Conservation (phyloP, 2,113 vertebrate species). For the Glareola pratincola region DNA sequence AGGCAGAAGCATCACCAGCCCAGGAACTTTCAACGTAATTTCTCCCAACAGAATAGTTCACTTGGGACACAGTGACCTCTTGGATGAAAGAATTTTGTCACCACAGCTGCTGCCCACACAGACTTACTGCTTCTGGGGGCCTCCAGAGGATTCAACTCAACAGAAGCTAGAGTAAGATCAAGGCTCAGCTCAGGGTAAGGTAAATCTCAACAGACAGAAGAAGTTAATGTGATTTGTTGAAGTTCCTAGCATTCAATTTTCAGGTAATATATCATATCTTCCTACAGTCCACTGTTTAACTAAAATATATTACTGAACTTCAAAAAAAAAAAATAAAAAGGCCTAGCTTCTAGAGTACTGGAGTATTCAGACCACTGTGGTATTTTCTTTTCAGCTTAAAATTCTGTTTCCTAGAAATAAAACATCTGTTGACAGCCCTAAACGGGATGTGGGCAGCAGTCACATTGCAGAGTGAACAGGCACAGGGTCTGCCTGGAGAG, state of each 20-base stretch:
- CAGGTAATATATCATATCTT: background rate
- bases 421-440: rapidly evolving
- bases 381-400: background rate
- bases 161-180: background rate
- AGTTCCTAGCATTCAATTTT: background rate
- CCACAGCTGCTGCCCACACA: background rate
- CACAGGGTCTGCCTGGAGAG: background rate
- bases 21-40: background rate
- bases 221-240: background rate
- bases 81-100: background rate
- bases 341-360: background rate
- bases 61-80: background rate
- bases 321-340: background rate
- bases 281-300: background rate
- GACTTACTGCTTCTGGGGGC: background rate
- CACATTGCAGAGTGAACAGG: background rate
- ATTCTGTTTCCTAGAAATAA: background rate
- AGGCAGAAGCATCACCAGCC: background rate
- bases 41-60: background rate
- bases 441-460: background rate
- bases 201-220: background rate
- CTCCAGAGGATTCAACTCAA: background rate
- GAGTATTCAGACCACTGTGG: background rate
- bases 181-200: background rate
- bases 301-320: background rate